A percentile compares a stretch with the other conserved stretches of the same genome.
phyloP scores from a whole-genome alignment of 2,888 invertebrate genomes.

The Leptinotarsa haldemani region DNA sequence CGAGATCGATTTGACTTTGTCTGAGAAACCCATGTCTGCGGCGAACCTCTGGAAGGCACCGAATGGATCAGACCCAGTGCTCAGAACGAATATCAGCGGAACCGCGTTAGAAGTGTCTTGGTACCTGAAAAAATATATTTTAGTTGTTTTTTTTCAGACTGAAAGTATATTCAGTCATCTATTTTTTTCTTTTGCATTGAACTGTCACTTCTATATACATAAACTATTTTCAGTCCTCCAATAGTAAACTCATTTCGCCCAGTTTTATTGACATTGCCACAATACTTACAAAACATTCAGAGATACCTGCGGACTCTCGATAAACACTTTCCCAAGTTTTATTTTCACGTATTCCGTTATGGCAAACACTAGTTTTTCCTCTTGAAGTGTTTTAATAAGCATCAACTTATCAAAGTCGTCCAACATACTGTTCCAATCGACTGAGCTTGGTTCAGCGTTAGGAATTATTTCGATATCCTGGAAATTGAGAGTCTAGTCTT shows the following conservation, averaged over 20 bases:
- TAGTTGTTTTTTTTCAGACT: too few species aligned
- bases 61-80: conserved; percentile 91
- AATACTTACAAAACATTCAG: conserved; percentile 72
- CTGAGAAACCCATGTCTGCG: conserved; percentile 77
- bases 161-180: too few species aligned
- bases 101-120: conserved; percentile 78
- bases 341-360: conserved; percentile 82
- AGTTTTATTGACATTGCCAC: not conserved
- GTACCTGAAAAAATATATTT: conserved; percentile 68
- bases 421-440: conserved; percentile 75
- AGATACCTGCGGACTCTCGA: conserved; percentile 84
- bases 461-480: conserved; percentile 72
- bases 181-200: too few species aligned
- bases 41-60: conserved; percentile 86
- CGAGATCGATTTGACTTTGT: conserved; percentile 83
- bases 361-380: conserved; percentile 85
- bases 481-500: conserved; percentile 36
- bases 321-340: conserved; percentile 82
- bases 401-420: conserved; percentile 84
- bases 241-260: too few species aligned
- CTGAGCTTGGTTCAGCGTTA: conserved; percentile 40
- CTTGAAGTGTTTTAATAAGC: conserved; percentile 80
- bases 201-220: too few species aligned
- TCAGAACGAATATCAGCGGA: conserved; percentile 87
- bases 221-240: too few species aligned